Evolutionary conservation across 1,140 invertebrate species (phyloP).

Genomic region (Pseudomyrmex gracilis): DNA sequence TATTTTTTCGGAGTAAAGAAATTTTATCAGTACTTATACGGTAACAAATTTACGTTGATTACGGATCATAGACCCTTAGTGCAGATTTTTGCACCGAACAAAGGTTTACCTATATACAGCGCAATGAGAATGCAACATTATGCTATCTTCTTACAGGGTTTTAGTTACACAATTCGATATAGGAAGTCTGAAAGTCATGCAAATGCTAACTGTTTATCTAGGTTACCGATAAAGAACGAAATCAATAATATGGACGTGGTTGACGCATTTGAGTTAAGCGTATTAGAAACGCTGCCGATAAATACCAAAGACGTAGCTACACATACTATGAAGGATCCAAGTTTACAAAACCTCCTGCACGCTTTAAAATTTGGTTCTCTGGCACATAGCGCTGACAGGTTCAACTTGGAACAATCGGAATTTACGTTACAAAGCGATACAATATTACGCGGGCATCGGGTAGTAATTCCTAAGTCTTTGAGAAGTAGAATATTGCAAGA

Average conservation of each 20-base stretch:
- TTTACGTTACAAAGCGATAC: background rate
- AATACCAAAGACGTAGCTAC: background rate
- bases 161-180: conserved; percentile 68
- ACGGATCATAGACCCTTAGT: conserved; percentile 85
- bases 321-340: too few species aligned
- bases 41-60: conserved; percentile 80
- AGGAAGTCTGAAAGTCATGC: conserved; percentile 32
- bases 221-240: background rate
- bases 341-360: too few species aligned
- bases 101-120: conserved; percentile 76
- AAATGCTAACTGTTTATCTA: conserved; percentile 70
- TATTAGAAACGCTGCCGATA: background rate
- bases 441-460: conserved; percentile 68
- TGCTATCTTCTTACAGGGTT: conserved; percentile 69
- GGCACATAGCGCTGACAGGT: too few species aligned
- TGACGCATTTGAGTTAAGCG: background rate
- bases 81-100: conserved; percentile 79
- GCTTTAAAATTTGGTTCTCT: too few species aligned
- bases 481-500: conserved; percentile 40
- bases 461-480: conserved; percentile 23
- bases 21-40: conserved; percentile 82
- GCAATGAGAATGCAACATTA: conserved; percentile 75
- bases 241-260: background rate
- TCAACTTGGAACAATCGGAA: too few species aligned
- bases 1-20: conserved; percentile 77